Evolutionary conservation across 2,888 invertebrate species (phyloP).

Genomic region (Sisyra nigra): DNA sequence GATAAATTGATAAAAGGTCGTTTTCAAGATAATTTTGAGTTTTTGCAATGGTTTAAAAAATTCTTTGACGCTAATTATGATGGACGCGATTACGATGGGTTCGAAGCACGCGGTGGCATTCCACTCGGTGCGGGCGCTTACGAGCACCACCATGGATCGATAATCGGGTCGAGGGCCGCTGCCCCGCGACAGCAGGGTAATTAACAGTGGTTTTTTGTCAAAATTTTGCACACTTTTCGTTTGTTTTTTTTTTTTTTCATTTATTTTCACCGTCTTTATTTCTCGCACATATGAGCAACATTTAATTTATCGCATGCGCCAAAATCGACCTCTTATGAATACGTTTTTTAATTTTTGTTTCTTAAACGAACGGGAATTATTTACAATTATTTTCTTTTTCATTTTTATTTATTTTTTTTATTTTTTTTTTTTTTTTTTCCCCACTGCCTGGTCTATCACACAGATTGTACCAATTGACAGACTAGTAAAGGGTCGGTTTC

Average conservation of each 20-base stretch:
- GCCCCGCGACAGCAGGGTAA: conserved; percentile 7
- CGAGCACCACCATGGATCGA: conserved; percentile 3
- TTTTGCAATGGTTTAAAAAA: conserved; percentile 99
- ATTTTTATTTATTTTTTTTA: conserved; percentile 10
- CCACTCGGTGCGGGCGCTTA: conserved; percentile 54
- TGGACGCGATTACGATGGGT: conserved; percentile 89
- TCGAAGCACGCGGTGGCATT: conserved; percentile 72
- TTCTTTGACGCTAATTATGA: conserved; percentile 99
- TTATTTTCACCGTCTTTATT: conserved; percentile 7
- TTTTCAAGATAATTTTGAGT: conserved; percentile 99
- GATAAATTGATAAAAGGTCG: conserved; percentile 98
- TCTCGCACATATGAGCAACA: conserved; percentile 3
- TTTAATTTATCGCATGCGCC: neutral
- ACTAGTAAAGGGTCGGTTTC: conserved; percentile 95
- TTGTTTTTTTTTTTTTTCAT: conserved; percentile 16
- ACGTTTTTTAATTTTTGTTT: neutral
- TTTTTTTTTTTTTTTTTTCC: conserved; percentile 17
- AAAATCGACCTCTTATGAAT: neutral
- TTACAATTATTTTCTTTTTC: neutral
- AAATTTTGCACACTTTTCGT: conserved; percentile 14
- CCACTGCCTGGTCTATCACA: conserved; percentile 23
- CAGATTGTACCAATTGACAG: conserved; percentile 87
- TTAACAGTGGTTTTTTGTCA: conserved; percentile 4
- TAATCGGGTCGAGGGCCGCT: neutral
- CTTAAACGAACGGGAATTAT: neutral